phyloP scores from a whole-genome alignment of 2,113 vertebrate species.

The Cottus gobio region DNA sequence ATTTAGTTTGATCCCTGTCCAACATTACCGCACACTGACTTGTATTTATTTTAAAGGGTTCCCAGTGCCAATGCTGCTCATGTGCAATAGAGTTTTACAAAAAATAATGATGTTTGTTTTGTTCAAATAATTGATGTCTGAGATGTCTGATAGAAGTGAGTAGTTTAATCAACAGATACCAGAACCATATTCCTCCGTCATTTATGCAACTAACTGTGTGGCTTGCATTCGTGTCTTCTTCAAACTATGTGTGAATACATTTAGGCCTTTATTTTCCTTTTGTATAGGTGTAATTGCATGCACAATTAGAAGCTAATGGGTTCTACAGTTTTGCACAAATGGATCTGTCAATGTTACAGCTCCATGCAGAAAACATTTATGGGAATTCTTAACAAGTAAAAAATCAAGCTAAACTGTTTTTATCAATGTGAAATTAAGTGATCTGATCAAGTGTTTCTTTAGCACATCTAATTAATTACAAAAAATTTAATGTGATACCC shows the following conservation, averaged over 20 bases:
- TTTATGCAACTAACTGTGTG: constrained; percentile 9
- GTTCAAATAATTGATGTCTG: not conserved
- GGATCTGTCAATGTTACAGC: not conserved
- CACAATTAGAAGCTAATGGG: not conserved
- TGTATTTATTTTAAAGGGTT: not conserved
- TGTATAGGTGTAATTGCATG: not conserved
- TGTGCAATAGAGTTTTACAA: not conserved
- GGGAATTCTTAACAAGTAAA: not conserved
- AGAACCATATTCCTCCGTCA: not conserved
- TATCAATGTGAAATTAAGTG: not conserved
- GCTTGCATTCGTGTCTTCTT: not conserved
- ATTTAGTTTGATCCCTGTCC: constrained; percentile 19
- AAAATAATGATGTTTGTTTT: not conserved
- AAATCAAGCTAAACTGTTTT: not conserved
- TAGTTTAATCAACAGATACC: not conserved
- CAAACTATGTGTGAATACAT: not conserved
- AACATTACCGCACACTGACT: constrained; percentile 5
- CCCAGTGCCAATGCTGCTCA: not conserved
- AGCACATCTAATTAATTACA: not conserved
- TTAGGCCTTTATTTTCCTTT: not conserved
- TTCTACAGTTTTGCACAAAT: not conserved
- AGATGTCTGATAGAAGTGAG: not conserved
- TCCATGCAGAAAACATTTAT: not conserved
- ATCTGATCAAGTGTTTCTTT: not conserved
- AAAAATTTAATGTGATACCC: not conserved